Evolutionary conservation across 2,113 vertebrate genomes (phyloP), one percentile per base, ranked within the genome.

Genomic region (Lycaon pictus): DNA sequence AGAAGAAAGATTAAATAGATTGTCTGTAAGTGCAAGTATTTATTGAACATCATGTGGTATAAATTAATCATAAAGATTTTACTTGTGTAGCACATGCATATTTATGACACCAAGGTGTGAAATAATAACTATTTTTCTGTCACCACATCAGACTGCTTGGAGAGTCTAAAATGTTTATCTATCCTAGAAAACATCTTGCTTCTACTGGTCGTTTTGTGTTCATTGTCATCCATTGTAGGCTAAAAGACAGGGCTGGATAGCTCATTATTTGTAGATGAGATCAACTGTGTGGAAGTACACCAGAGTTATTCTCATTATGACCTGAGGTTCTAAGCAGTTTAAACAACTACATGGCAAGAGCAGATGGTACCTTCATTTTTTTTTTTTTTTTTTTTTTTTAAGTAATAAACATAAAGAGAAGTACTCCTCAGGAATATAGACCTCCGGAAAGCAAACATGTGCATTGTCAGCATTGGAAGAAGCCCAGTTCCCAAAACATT

Each of bases 331-430:
- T 89, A 90, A 96, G 86, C 90, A 94, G 83, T 96, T 63, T 95
- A 92, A 97, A 84, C 20, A 97, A 13, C 43, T 63, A 0, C 2
- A 80, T 82, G 35, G 5, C 71, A 81, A 27, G 86, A 83, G 60
- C 91, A 97, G 93, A 96, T 94, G 92, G 92, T 65, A 65, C 69
- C 71, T 97, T 97, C 56, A 77, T 89, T 88, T 90, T 93, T 69
- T 89, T 88, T 37, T 88, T 90, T 93, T 69, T 89, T 88, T 37
- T 37, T 37, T 37, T 90, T 93, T 69, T 86, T 4, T 51, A 79
- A 76, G 23, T 86, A 87, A 92, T 96, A 88, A 79, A 60, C 63
- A 4, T 25, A 96, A 90, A 76, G 32, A 72, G 95, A 90, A 93
- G 51, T 88, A 62, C 89, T 92, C 60, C 94, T 7, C 77, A 97